A percentile compares a stretch with the other conserved stretches of the same genome.
phyloP scores from a whole-genome alignment of 2,888 invertebrate genomes.

The Agrochola circellaris region DNA sequence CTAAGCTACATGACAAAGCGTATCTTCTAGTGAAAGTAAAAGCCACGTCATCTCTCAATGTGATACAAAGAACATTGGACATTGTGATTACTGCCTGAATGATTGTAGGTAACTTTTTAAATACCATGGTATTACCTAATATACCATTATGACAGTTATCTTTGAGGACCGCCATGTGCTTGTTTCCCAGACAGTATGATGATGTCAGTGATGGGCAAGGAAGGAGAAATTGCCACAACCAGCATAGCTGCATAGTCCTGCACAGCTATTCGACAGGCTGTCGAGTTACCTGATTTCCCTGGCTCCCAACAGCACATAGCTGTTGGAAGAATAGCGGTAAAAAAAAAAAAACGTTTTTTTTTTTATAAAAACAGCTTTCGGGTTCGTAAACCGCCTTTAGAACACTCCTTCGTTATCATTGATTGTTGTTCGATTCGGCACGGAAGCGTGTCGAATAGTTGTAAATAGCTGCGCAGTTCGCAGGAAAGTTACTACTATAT shows the following conservation, averaged over 20 bases:
- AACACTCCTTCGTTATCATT: too few species aligned
- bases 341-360: too few species aligned
- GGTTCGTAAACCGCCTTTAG: too few species aligned
- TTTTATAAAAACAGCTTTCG: too few species aligned
- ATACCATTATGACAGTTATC: not conserved
- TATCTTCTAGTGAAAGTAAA: conserved; percentile 49
- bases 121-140: conserved; percentile 37
- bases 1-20: conserved; percentile 21
- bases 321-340: too few species aligned
- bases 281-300: too few species aligned
- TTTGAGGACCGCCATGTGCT: not conserved
- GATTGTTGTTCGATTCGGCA: too few species aligned
- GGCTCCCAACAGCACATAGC: too few species aligned
- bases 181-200: not conserved
- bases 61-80: conserved; percentile 30
- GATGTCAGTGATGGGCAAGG: not conserved
- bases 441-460: too few species aligned
- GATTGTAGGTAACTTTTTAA: conserved; percentile 22
- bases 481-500: not conserved
- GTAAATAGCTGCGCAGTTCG: not conserved
- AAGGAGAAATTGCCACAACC: not conserved
- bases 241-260: not conserved
- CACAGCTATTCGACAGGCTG: too few species aligned
- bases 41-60: conserved; percentile 28
- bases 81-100: conserved; percentile 16